These are phyloP conservation scores for Dendrolimus pini DNA, from an alignment of 2,888 invertebrate species.

Conservation along the genomic window DNA sequence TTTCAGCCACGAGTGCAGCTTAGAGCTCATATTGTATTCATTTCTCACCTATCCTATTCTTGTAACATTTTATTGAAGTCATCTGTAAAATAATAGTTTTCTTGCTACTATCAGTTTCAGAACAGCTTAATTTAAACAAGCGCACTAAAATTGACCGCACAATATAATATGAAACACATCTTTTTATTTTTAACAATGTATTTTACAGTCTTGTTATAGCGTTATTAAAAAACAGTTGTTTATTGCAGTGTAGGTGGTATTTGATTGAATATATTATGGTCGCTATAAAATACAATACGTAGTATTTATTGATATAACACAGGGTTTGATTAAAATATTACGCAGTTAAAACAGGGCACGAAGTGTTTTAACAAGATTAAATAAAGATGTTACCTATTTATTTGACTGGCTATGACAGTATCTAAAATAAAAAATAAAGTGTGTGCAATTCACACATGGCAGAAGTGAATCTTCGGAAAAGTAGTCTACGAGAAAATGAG, in stretches of 20 bases:
- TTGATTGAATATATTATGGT: not conserved
- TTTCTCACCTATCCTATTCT: too few relatives aligned
- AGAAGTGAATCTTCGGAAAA: too few relatives aligned
- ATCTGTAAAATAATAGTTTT: too few relatives aligned
- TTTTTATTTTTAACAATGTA: constrained; percentile 24
- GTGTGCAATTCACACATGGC: too few relatives aligned
- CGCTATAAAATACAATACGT: not conserved
- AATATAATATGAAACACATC: constrained; percentile 14
- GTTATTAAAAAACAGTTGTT: constrained; percentile 34
- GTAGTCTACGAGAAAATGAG: too few relatives aligned
- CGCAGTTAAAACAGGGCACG: constrained; percentile 8
- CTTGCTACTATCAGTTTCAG: not conserved
- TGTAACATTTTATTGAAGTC: too few relatives aligned
- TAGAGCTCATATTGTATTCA: too few relatives aligned
- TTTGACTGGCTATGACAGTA: not conserved
- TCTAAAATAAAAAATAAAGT: not conserved
- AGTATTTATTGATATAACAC: not conserved
- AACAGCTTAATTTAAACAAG: not conserved
- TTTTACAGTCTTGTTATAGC: constrained; percentile 35
- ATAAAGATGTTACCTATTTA: not conserved
- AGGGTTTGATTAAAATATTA: constrained; percentile 5
- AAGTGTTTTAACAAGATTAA: not conserved
- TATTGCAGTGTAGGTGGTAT: constrained; percentile 28
- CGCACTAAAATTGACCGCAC: not conserved
- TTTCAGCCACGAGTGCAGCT: too few relatives aligned